Evolutionary conservation across 2,113 vertebrate genomes (phyloP), one percentile per base, ranked within the genome.

Genomic region (Bujurquina vittata): DNA sequence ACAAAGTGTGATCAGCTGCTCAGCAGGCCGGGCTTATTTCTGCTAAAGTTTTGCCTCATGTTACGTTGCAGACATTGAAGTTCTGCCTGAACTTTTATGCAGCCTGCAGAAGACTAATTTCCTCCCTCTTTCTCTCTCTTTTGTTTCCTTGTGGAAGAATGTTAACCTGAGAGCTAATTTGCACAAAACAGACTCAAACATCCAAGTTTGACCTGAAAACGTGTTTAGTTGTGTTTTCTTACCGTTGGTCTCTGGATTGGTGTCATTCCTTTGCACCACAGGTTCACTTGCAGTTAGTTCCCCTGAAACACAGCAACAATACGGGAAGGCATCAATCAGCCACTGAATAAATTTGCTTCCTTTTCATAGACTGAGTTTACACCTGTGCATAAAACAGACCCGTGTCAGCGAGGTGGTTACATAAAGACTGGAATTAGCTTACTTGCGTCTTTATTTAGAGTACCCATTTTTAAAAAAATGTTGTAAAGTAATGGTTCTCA

Each of bases 271-370:
- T 18, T 78, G 85, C 31, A 76, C 35, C 54, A 31, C 56, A 26
- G 59, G 83, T 61, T 86, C 67, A 4, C 10, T 29, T 7, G 26
- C 22, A 33, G 35, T 11, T 72, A 57, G 3, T 20, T 84, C 37
- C 10, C 12, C 94, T 95, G 79, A 79, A 55, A 83, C 73, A 80
- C 1, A 82, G 77, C 1, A 84, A 23, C 77, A 15, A 77, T 2
- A 75, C 17, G 10, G 35, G 26, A 80, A 33, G 20, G 10, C n/a
- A 61, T 78, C 9, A 29, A n/a, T 84, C 26, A 22, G 40, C 72
- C 11, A 31, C 17, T 56, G 40, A 31, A 17, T 67, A 4, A 63
- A 18, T 60, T 29, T 5, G 3, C 23, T 37, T 20, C 59, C 20
- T 59, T 33, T 43, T 9, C 23, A n/a, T 9, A 60, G 23, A 63